Percentiles rank a stretch among this genome's conserved stretches.
Conservation (phyloP, 2,797 vertebrate genomes). For the Nasua narica region DNA sequence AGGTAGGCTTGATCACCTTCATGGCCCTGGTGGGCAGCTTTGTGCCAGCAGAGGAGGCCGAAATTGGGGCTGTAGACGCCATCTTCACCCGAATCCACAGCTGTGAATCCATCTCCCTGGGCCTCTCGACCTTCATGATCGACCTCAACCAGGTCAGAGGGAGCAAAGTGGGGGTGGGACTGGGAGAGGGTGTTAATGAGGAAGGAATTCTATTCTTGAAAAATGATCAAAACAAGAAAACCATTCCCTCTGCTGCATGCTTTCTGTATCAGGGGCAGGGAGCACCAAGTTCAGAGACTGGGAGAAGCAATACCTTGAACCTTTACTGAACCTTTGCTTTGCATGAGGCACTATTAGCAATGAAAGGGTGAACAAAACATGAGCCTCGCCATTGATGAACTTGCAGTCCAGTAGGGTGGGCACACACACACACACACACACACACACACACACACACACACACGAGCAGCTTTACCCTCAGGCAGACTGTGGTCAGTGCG, state of each 20-base stretch:
- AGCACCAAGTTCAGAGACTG: not conserved
- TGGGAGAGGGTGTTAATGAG: not conserved
- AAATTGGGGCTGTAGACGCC: slow-evolving; percentile 92
- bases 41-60: slow-evolving; percentile 93
- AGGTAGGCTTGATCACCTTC: slow-evolving; percentile 96
- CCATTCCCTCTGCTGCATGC: not conserved
- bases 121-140: slow-evolving; percentile 98
- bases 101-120: slow-evolving; percentile 95
- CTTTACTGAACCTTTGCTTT: not conserved
- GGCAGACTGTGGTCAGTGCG: not conserved
- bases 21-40: slow-evolving; percentile 98
- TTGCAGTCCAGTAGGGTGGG: not conserved
- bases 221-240: not conserved
- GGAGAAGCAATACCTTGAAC: not conserved
- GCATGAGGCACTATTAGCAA: not conserved
- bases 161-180: not conserved
- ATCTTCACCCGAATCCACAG: slow-evolving; percentile 97
- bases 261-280: not conserved
- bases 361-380: not conserved
- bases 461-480: not conserved
- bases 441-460: too few relatives aligned
- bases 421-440: too few relatives aligned
- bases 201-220: not conserved
- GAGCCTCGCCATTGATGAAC: not conserved
- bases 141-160: slow-evolving; percentile 93